Percentiles rank a stretch among this genome's conserved stretches.
Conservation (phyloP, 2,888 invertebrate species). For the Amblyjoppa fuscipennis region DNA sequence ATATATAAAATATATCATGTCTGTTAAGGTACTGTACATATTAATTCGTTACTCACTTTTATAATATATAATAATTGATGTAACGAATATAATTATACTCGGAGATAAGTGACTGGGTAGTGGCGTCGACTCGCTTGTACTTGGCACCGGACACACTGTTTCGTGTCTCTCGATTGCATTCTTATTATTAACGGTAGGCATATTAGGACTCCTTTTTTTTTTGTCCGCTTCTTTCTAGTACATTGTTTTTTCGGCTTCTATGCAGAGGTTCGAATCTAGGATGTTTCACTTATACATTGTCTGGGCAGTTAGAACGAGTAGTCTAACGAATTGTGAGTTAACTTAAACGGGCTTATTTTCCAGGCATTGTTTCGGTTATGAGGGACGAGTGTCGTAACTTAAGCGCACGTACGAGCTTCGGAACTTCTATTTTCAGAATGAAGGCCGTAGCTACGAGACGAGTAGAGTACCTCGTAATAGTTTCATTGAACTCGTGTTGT, state of each 20-base stretch:
- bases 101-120: slow-evolving; percentile 20
- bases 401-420: neutral
- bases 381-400: neutral
- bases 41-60: slow-evolving; percentile 64
- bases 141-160: slow-evolving; percentile 7
- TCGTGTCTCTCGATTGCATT: neutral
- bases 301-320: neutral
- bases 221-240: neutral
- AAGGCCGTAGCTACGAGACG: neutral
- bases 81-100: slow-evolving; percentile 18
- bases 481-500: slow-evolving; percentile 8
- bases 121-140: slow-evolving; percentile 36
- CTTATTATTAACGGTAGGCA: neutral
- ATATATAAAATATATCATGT: slow-evolving; percentile 76
- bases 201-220: neutral
- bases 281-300: neutral
- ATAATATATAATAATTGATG: slow-evolving; percentile 37
- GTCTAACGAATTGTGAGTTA: neutral
- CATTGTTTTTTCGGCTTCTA: neutral
- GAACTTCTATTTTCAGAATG: neutral
- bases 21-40: slow-evolving; percentile 77
- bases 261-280: neutral
- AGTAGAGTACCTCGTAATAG: neutral
- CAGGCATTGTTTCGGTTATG: neutral
- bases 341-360: neutral